A percentile compares a stretch with the other conserved stretches of the same genome.
Evolutionary conservation across 2,113 vertebrate genomes (phyloP).

Genomic region (Notiomystis cincta): DNA sequence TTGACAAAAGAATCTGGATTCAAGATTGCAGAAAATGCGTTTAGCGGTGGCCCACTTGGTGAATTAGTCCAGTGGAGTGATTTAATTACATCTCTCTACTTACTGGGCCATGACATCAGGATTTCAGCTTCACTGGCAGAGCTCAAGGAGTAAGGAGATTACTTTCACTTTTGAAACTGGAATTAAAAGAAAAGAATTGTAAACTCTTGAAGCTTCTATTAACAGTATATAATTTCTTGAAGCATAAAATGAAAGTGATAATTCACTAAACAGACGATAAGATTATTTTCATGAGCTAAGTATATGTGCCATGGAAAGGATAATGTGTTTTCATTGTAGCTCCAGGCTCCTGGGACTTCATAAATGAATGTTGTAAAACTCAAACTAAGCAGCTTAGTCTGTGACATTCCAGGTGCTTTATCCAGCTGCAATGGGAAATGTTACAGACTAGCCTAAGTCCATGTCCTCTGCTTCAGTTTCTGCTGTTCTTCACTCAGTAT

Average conservation of each 20-base stretch:
- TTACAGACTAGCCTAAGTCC: slow-evolving; percentile 33
- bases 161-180: slow-evolving; percentile 71
- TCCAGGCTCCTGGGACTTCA: slow-evolving; percentile 65
- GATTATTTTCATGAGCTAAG: slow-evolving; percentile 75
- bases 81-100: slow-evolving; percentile 97
- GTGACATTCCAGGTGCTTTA: slow-evolving; percentile 70
- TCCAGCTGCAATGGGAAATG: slow-evolving; percentile 57
- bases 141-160: slow-evolving; percentile 96
- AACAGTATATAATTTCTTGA: slow-evolving; percentile 67
- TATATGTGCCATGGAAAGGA: slow-evolving; percentile 66
- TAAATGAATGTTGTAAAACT: slow-evolving; percentile 70
- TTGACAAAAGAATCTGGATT: slow-evolving; percentile 99
- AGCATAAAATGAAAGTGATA: slow-evolving; percentile 70
- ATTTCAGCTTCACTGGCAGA: slow-evolving; percentile 97
- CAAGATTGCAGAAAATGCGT: slow-evolving; percentile 98
- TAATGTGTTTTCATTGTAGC: slow-evolving; percentile 74
- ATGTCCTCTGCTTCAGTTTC: slow-evolving; percentile 35
- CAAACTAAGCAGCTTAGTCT: slow-evolving; percentile 67
- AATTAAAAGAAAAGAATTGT: slow-evolving; percentile 57
- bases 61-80: slow-evolving; percentile 99
- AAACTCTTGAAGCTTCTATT: slow-evolving; percentile 67
- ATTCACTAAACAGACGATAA: slow-evolving; percentile 75
- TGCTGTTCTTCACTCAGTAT: slow-evolving; percentile 21
- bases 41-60: slow-evolving; percentile 94
- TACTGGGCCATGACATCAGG: slow-evolving; percentile 94